Evolutionary conservation across 2,888 invertebrate species (phyloP), one percentile per base, ranked within the genome.

Genomic region (Ichneumoninae sp.): DNA sequence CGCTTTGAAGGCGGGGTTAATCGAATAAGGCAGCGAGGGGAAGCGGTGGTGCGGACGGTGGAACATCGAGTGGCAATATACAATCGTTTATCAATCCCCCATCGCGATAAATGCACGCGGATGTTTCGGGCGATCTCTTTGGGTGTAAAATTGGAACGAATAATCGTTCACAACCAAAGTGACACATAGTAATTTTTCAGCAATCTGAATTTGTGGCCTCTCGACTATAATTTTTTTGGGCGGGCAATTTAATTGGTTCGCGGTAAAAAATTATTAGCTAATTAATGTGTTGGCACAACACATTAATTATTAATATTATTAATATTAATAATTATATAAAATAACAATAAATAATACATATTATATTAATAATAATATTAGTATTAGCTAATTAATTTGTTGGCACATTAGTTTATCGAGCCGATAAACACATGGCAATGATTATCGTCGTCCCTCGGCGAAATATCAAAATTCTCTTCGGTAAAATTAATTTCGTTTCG

Each of bases 1-100:
- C 52, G 70, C 83, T 83, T 79, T 74, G 83, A 79, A 66, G 79
- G 69, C 54, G 74, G 65, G 65, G 65, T 66, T 83, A 70, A 83
- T 83, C 78, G 79, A 83, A 79, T 75, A 65, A 79, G 69, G 65
- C 47, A 83, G 33, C 44, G 74, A 63, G 52, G 19, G 65, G 57
- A 44, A 40, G 16, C 54, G 36, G 36, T 57, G 71, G 44, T 82
- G 68, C 71, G 73, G 69, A 50, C 54, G 79, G 74, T 79, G 7
- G 70, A 83, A 79, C 70, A 75, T 70, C 65, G 70, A 75, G 63
- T 79, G 79, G 65, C 65, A 70, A 73, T 73, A 47, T 74, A 65
- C 78, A 65, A 79, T 79, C 36, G 74, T 54, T 74, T 26, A 83
- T 79, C 83, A 70, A 65, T 79, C 63, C 70, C 40, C 22, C 50